Base-by-base conservation (phyloP, 2,113 vertebrate genomes). In the Oenanthe melanoleuca region DNA sequence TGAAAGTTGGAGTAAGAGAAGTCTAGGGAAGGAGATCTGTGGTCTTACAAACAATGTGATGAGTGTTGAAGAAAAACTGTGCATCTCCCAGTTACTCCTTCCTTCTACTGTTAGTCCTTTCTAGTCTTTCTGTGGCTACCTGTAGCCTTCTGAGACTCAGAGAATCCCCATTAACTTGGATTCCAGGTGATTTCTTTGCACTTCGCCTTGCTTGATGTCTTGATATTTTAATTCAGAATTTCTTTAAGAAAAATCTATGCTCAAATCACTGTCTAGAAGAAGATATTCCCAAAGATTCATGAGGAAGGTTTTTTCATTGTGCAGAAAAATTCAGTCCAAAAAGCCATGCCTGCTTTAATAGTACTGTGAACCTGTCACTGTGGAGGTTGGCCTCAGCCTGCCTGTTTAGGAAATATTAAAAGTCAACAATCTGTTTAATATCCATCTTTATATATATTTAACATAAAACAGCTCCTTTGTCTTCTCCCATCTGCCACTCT, bases 341-440 rank as follows among this genome's bases (percentile, higher is more conserved):
- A 80, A 86, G 19, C 19, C 26, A 14, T 57, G 55, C 24, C 42
- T 74, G 60, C 33, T 86, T 70, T 80, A 67, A 21, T 88, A 63
- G 52, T 49, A 26, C 66, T 73, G 56, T 63, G 38, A 74, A 47
- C 19, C 55, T 92, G 63, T 73, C 40, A 66, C 1, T 56, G 79
- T 88, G 82, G 88, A 77, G 80, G 34, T 37, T 93, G 86, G 75
- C 57, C 69, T 86, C 72, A 90, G 22, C 78, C 59, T 96, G 81
- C 63, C 79, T 73, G 38, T 67, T 78, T 42, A 80, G 77, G 85
- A 70, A 86, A 67, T 88, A 90, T 0, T 78, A 60, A 44, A 95
- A 93, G 69, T 92, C 90, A 93, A 80, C 89, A 93, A 83, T 95
- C 93, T 92, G 67, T 89, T 96, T 56, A 80, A 2, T 84, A 45